A percentile compares a stretch with the other conserved stretches of the same genome.
These are phyloP conservation scores for Riptortus pedestris DNA, from an alignment of 1,140 invertebrate species.

Conservation along the genomic window DNA sequence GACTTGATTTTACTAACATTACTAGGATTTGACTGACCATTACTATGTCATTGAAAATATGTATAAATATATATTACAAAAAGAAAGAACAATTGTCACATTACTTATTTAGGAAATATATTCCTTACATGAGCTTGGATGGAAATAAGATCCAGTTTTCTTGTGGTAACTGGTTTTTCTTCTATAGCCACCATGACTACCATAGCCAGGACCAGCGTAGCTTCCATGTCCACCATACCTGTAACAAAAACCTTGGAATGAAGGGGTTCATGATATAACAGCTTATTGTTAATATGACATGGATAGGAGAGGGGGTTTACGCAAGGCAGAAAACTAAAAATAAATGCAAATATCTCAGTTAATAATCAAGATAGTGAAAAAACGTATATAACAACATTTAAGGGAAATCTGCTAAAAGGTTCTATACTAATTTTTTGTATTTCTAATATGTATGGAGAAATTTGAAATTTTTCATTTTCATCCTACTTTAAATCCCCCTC, in stretches of 20 bases:
- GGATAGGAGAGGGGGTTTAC: background rate
- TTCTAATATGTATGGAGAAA: too few relatives aligned
- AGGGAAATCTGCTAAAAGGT: background rate
- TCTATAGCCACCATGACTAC: background rate
- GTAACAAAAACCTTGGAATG: too few relatives aligned
- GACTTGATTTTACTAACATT: too few relatives aligned
- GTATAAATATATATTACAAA: background rate
- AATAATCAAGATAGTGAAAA: background rate
- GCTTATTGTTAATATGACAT: slow-evolving; percentile 16
- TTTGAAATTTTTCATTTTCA: too few relatives aligned
- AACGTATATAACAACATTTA: background rate
- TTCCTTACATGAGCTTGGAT: background rate
- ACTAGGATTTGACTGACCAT: too few relatives aligned
- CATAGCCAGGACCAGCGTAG: background rate
- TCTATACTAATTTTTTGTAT: too few relatives aligned
- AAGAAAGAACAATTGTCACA: background rate
- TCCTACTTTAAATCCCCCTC: too few relatives aligned
- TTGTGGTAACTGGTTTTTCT: background rate
- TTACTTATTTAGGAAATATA: background rate
- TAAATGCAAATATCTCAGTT: background rate
- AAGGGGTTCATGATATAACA: too few relatives aligned
- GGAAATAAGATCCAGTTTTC: background rate
- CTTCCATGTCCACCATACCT: background rate
- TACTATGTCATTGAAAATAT: background rate
- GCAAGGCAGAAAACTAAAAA: background rate